A percentile compares a stretch with the other conserved stretches of the same genome.
These are phyloP conservation scores for Micropoecilia bifurca DNA, from an alignment of 2,797 vertebrate species.

Conservation along the genomic window DNA sequence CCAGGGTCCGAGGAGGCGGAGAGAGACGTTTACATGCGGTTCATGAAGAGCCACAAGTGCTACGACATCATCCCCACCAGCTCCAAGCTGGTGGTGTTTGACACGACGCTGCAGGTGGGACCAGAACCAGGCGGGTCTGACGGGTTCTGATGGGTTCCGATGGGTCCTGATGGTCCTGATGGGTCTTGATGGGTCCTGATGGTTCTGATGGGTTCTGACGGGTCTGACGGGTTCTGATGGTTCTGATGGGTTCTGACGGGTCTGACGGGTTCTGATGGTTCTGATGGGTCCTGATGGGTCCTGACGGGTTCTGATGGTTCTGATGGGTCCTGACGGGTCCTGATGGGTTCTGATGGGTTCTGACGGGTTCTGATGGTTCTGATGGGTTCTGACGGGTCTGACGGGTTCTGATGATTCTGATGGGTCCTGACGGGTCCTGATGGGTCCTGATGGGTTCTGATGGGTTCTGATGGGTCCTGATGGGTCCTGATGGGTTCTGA, in stretches of 20 bases:
- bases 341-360: not conserved
- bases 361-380: not conserved
- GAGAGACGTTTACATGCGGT: conserved; percentile 94
- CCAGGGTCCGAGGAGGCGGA: conserved; percentile 90
- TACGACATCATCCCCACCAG: conserved; percentile 97
- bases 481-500: not conserved
- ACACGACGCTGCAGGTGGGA: conserved; percentile 83
- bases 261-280: not conserved
- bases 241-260: not conserved
- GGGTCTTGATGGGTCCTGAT: not conserved
- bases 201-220: not conserved
- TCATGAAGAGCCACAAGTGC: conserved; percentile 98
- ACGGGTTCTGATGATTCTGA: not conserved
- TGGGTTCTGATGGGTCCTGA: not conserved
- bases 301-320: not conserved
- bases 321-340: not conserved
- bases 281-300: not conserved
- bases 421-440: too few relatives aligned
- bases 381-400: not conserved
- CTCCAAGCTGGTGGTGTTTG: conserved; percentile 97
- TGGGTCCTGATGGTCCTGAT: not conserved
- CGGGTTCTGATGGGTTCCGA: not conserved
- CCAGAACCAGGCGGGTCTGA: not conserved
- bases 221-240: not conserved
- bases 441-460: not conserved